These are phyloP conservation scores for Hyperoodon ampullatus DNA, from an alignment of 2,113 vertebrate species.

Conservation along the genomic window DNA sequence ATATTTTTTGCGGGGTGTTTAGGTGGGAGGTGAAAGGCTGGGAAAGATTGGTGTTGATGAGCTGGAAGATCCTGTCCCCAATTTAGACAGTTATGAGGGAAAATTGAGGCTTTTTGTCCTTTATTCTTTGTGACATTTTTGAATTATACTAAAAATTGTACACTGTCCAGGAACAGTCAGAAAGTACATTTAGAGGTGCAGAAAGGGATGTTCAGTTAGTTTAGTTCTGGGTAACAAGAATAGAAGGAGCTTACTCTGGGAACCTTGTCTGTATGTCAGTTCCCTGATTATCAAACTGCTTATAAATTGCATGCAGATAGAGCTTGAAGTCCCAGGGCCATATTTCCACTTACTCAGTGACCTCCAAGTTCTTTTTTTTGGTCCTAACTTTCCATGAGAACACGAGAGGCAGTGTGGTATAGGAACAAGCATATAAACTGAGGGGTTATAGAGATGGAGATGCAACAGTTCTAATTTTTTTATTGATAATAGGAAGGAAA, in stretches of 20 bases:
- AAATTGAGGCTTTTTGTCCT: background rate
- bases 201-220: background rate
- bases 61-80: background rate
- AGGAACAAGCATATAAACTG: background rate
- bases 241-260: background rate
- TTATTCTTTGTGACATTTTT: background rate
- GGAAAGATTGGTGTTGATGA: background rate
- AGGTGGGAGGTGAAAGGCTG: background rate
- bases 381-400: accelerated
- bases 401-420: background rate
- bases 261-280: background rate
- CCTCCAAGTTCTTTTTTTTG: background rate
- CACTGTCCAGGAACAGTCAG: background rate
- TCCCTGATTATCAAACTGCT: background rate
- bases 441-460: background rate
- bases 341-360: background rate
- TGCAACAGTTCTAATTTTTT: background rate
- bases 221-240: background rate
- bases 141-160: background rate
- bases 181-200: background rate
- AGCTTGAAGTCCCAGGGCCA: background rate
- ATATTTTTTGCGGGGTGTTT: background rate
- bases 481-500: background rate
- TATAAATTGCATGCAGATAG: background rate
- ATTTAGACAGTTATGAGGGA: background rate